A percentile compares a stretch with the other conserved stretches of the same genome.
phyloP scores from a whole-genome alignment of 1,140 invertebrate species.

The Drosophila orosa region DNA sequence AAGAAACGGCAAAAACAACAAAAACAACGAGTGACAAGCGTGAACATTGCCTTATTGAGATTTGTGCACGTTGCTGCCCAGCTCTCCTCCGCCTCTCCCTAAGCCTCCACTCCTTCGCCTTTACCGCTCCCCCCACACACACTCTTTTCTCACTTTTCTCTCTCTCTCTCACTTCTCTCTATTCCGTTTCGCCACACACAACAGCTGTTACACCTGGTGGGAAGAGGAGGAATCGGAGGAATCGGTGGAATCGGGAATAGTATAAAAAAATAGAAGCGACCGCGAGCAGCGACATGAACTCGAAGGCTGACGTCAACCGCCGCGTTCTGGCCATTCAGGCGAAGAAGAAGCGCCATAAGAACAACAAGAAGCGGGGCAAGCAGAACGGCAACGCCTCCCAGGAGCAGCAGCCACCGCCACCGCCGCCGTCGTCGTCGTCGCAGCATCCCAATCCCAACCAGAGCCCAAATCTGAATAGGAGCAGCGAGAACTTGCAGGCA shows the following conservation, averaged over 20 bases:
- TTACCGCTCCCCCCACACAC: slow-evolving; percentile 6
- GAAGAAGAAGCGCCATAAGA: slow-evolving; percentile 95
- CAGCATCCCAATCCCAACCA: slow-evolving; percentile 24
- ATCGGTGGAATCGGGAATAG: slow-evolving; percentile 31
- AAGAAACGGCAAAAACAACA: slow-evolving; percentile 52
- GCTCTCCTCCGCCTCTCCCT: slow-evolving; percentile 28
- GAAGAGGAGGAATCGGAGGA: slow-evolving; percentile 24
- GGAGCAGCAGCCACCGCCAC: slow-evolving; percentile 26
- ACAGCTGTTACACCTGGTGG: slow-evolving; percentile 70
- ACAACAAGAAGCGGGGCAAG: slow-evolving; percentile 90
- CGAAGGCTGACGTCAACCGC: slow-evolving; percentile 94
- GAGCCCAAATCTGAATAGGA: slow-evolving; percentile 23
- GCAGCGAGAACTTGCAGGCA: slow-evolving; percentile 50
- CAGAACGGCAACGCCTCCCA: slow-evolving; percentile 63
- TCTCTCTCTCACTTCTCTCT: too few relatives aligned
- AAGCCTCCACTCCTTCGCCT: neutral
- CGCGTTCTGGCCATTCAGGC: slow-evolving; percentile 94
- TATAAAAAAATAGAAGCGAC: slow-evolving; percentile 44
- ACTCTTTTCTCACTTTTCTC: slow-evolving; percentile 15
- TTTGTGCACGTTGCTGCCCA: slow-evolving; percentile 67
- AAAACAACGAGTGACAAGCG: slow-evolving; percentile 54
- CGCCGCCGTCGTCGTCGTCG: neutral
- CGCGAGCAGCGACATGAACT: slow-evolving; percentile 87
- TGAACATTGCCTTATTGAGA: slow-evolving; percentile 75
- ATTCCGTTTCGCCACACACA: slow-evolving; percentile 29